Evolutionary conservation across 2,888 invertebrate species (phyloP).

Genomic region (Idaea straminata): DNA sequence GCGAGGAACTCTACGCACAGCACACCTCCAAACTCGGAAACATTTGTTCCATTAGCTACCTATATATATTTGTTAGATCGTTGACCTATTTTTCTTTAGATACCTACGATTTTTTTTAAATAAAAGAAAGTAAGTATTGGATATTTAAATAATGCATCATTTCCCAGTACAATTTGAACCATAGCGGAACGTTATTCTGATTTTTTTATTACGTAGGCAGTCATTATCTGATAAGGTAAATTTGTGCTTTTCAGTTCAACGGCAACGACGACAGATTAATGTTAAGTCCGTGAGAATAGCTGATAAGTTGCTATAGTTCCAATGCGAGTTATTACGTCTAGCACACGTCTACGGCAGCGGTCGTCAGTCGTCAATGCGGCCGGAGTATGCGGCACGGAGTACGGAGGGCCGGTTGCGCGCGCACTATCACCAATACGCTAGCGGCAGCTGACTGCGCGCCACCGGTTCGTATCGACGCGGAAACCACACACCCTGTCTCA

Average conservation of each 20-base stretch:
- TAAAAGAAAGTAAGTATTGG: no score
- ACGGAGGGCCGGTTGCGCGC: slow-evolving; percentile 45
- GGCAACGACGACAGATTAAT: background rate
- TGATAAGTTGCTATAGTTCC: background rate
- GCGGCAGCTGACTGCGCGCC: slow-evolving; percentile 53
- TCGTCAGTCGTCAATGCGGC: slow-evolving; percentile 14
- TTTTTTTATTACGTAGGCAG: no score
- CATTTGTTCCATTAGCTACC: no score
- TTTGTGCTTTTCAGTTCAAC: background rate
- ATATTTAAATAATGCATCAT: no score
- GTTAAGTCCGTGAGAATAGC: background rate
- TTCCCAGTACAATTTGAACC: no score
- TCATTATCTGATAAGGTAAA: background rate
- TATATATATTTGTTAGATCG: no score
- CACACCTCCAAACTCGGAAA: no score
- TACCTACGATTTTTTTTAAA: no score
- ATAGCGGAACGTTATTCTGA: no score
- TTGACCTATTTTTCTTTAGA: no score
- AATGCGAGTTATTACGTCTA: slow-evolving; percentile 9
- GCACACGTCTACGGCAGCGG: slow-evolving; percentile 14
- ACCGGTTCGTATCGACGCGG: slow-evolving; percentile 55
- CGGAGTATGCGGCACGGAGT: slow-evolving; percentile 33
- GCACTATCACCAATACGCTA: slow-evolving; percentile 59
- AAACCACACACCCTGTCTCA: slow-evolving; percentile 37
- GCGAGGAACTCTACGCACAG: background rate